Conservation (phyloP, 2,888 invertebrate genomes). For the Cataglyphis livida region DNA sequence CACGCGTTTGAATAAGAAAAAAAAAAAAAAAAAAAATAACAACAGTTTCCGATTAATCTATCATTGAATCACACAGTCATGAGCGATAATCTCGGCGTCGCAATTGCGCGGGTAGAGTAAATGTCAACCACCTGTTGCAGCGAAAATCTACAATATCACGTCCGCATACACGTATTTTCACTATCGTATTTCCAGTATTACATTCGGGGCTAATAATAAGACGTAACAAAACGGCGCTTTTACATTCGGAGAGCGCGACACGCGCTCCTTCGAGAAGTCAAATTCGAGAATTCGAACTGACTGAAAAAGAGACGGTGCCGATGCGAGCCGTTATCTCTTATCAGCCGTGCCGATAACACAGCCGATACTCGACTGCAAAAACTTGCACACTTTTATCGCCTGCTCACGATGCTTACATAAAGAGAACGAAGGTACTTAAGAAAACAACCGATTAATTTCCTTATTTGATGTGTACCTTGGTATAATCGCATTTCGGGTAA, state of each 20-base stretch:
- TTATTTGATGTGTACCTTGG: neutral
- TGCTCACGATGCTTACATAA: neutral
- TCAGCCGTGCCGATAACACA: slow-evolving; percentile 68
- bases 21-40: neutral
- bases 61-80: slow-evolving; percentile 39
- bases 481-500: neutral
- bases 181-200: neutral
- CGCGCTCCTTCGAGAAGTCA: slow-evolving; percentile 5
- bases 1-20: slow-evolving; percentile 1
- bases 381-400: slow-evolving; percentile 15
- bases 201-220: neutral
- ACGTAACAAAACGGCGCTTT: neutral
- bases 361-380: slow-evolving; percentile 61
- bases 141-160: slow-evolving; percentile 44
- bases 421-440: neutral
- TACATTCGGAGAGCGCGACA: slow-evolving; percentile 6
- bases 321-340: slow-evolving; percentile 72
- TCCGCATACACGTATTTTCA: slow-evolving; percentile 7
- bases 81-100: slow-evolving; percentile 26
- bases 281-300: slow-evolving; percentile 52
- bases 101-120: slow-evolving; percentile 11
- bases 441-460: neutral
- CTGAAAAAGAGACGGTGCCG: slow-evolving; percentile 54
- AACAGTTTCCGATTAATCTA: slow-evolving; percentile 16
- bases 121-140: slow-evolving; percentile 69